A percentile compares a stretch with the other conserved stretches of the same genome.
phyloP scores from a whole-genome alignment of 2,113 vertebrate genomes.

The Thryonomys swinderianus region DNA sequence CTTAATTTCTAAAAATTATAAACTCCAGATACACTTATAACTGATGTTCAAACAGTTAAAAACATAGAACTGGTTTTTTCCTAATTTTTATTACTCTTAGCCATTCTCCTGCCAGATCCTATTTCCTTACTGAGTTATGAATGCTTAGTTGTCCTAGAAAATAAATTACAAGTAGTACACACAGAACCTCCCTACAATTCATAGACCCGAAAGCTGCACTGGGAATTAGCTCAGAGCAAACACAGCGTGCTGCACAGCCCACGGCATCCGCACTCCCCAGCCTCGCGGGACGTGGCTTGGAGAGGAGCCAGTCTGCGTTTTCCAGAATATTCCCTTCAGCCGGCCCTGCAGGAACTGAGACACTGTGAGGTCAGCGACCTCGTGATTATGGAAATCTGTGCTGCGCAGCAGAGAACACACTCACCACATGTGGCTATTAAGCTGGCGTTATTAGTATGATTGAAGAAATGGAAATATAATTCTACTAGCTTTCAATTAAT shows the following conservation, averaged over 20 bases:
- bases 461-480: neutral
- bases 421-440: neutral
- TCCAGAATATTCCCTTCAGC: neutral
- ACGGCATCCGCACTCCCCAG: neutral
- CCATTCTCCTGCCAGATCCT: neutral
- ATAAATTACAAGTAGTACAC: neutral
- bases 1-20: neutral
- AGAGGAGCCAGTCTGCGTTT: neutral
- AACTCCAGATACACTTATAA: neutral
- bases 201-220: neutral
- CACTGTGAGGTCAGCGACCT: neutral
- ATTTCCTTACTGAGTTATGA: neutral
- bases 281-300: neutral
- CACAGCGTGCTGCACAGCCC: neutral
- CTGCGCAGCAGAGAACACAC: neutral
- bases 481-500: slow-evolving; percentile 14
- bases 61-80: neutral
- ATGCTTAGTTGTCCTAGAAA: slow-evolving; percentile 11
- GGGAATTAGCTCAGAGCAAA: neutral
- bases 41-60: neutral
- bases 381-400: neutral
- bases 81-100: slow-evolving; percentile 23
- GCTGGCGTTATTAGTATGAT: neutral
- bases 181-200: neutral
- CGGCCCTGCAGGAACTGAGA: neutral